Base-by-base conservation (phyloP, 2,888 invertebrate species). In the Onthophagus sagittarius region DNA sequence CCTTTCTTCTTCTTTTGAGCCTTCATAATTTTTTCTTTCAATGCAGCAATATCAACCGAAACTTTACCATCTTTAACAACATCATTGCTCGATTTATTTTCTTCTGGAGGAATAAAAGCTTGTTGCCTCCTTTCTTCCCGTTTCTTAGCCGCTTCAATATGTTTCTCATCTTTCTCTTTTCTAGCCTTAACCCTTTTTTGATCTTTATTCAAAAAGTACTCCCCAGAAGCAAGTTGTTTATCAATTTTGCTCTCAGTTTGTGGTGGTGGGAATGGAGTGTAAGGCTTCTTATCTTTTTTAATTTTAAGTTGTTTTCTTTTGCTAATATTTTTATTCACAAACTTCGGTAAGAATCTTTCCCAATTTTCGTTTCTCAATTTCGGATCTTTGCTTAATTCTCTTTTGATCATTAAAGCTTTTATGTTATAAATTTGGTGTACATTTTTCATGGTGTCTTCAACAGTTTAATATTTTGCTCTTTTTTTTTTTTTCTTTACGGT, bases 361-460 rank as follows among this genome's bases (percentile, higher is more conserved):
- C 99, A 99, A 83, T 94, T 96, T 85, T 98, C 97, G 84, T 95
- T 92, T 83, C 93, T 94, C 72, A 99, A 84, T 81, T 92, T 92
- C 0, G 97, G 94, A 87, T 99, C 96, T 86, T 97, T 98, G 80
- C 94, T 93, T 73, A 99, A 86, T 85, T 99, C 98, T 78, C 93
- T 89, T 84, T 99, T 99, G 71, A 99, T 98, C 98, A 99, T 99
- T 71, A 99, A 86, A 1, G 96, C 94, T 87, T 98, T 95, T 0
- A 99, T 97, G 82, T 98, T 98, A 83, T 98, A 99, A 84, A 99
- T 96, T 0, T 99, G 99, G 87, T 99, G 99, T 72, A 99, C 91
- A 85, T 99, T 99, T 83, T 95, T 96, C 98, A 99, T 98, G 0
- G 98, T 98, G 80, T 99, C 99, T 82, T 94, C 93, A 0, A 96